phyloP scores from a whole-genome alignment of 1,140 invertebrate species.

The Penaeus japonicus region DNA sequence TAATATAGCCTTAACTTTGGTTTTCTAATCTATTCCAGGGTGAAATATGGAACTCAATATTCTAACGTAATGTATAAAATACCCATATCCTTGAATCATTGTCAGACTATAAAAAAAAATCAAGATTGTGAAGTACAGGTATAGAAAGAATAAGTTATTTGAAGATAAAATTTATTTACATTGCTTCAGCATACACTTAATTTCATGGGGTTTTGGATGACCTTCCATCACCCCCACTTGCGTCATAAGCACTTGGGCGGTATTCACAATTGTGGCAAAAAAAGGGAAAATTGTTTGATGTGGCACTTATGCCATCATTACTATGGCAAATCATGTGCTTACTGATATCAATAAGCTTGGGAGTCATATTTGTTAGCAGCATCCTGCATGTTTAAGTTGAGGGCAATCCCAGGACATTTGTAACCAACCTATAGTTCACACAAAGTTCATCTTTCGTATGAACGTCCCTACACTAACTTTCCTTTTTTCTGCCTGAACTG shows the following conservation, averaged over 20 bases:
- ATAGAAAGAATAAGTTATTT: not conserved
- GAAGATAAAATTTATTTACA: slow-evolving; percentile 56
- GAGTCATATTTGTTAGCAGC: no score
- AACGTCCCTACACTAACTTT: not conserved
- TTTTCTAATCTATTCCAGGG: no score
- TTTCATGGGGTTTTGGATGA: slow-evolving; percentile 21
- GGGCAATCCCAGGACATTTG: not conserved
- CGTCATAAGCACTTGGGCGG: slow-evolving; percentile 28
- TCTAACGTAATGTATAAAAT: no score
- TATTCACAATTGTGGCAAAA: slow-evolving; percentile 29
- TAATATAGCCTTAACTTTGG: no score
- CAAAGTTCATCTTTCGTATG: not conserved
- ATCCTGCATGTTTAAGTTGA: no score
- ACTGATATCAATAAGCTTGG: no score
- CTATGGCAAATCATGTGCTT: no score
- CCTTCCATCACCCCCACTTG: slow-evolving; percentile 14
- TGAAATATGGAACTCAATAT: no score
- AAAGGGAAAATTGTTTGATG: not conserved
- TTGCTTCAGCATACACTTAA: slow-evolving; percentile 54
- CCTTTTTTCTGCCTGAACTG: slow-evolving; percentile 27
- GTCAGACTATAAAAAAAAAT: no score
- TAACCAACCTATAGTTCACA: not conserved
- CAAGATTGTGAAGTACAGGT: no score
- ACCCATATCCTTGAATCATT: no score
- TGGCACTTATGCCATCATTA: no score